A percentile compares a stretch with the other conserved stretches of the same genome.
Conservation (phyloP, 2,888 invertebrate species). For the Parnassius smintheus region DNA sequence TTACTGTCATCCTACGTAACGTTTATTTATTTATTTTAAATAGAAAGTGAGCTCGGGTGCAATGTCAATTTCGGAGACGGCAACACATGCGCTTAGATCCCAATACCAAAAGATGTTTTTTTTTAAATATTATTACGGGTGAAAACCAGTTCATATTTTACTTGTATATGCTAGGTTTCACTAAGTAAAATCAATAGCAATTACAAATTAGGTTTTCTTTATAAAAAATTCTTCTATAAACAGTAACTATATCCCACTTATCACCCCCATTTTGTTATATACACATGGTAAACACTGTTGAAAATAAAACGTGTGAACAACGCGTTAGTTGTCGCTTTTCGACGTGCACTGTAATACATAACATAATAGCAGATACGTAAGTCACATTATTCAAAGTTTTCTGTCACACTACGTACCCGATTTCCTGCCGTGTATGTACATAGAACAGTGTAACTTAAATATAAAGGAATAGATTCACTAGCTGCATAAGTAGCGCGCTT, state of each 20-base stretch:
- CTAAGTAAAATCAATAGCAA: no score
- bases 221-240: not conserved
- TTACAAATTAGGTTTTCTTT: no score
- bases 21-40: no score
- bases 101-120: no score
- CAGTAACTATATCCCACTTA: conserved; percentile 15
- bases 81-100: no score
- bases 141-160: no score
- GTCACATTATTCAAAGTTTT: conserved; percentile 16
- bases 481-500: no score
- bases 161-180: no score
- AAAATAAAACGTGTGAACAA: conserved; percentile 15
- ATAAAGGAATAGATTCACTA: conserved; percentile 11
- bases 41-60: no score
- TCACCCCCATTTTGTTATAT: conserved; percentile 17
- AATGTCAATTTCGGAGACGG: no score
- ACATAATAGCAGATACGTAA: conserved; percentile 9
- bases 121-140: no score
- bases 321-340: conserved; percentile 3
- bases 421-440: conserved; percentile 1
- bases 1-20: no score
- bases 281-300: conserved; percentile 7
- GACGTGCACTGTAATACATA: conserved; percentile 4
- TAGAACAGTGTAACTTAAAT: conserved; percentile 8
- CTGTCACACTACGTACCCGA: not conserved